Evolutionary conservation across 2,888 invertebrate species (phyloP).

Genomic region (Diplazon laetatorius): DNA sequence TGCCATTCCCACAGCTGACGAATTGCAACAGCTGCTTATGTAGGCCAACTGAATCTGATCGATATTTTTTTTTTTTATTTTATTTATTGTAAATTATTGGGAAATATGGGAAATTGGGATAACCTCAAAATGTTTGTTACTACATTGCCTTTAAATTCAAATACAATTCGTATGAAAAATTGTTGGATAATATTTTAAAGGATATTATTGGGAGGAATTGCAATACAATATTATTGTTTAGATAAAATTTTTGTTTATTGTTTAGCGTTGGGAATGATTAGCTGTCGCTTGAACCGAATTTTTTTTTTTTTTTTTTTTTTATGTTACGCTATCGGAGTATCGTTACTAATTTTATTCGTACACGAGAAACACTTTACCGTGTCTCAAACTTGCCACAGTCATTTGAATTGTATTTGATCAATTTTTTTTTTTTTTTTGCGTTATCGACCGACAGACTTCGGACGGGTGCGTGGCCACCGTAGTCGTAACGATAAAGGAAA

Average conservation of each 20-base stretch:
- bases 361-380: background rate
- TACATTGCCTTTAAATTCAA: background rate
- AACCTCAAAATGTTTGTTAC: no score
- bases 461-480: slow-evolving; percentile 74
- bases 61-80: slow-evolving; percentile 2
- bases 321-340: no score
- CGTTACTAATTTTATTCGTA: no score
- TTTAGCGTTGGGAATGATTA: no score
- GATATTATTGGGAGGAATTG: no score
- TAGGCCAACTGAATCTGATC: slow-evolving; percentile 15
- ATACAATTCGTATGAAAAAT: no score
- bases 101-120: no score
- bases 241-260: no score
- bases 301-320: no score
- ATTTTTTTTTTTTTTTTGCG: background rate
- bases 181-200: background rate
- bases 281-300: no score
- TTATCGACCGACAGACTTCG: slow-evolving; percentile 67
- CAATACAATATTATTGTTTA: no score
- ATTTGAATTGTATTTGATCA: background rate
- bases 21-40: slow-evolving; percentile 70
- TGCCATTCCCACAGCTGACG: slow-evolving; percentile 7
- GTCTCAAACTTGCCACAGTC: background rate
- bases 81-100: no score
- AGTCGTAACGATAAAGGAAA: slow-evolving; percentile 75